Percentiles rank a stretch among this genome's conserved stretches.
Evolutionary conservation across 2,888 invertebrate species (phyloP).

Genomic region (Trachelus stipa): DNA sequence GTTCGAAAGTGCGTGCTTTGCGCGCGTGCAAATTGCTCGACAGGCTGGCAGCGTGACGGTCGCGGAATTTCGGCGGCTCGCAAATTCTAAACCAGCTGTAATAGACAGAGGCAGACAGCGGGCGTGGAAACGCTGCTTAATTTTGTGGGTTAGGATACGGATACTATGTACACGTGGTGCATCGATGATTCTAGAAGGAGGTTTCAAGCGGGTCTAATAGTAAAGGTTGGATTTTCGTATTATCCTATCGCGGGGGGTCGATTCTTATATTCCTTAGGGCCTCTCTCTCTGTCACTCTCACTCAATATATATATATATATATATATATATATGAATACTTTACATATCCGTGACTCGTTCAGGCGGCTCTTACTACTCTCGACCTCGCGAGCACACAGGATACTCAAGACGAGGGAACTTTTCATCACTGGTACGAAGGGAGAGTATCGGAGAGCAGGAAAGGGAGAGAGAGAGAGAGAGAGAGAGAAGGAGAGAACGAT

Average conservation of each 20-base stretch:
- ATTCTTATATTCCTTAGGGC: background rate
- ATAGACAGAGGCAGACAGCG: background rate
- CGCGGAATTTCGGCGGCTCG: background rate
- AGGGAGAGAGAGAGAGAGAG: too few species aligned
- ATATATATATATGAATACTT: too few species aligned
- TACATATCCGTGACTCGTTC: too few species aligned
- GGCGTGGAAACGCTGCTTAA: background rate
- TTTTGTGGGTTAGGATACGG: too few species aligned
- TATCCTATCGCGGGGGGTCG: background rate
- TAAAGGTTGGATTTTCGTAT: background rate
- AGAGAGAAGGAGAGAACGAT: background rate
- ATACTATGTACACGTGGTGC: background rate
- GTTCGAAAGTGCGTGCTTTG: background rate
- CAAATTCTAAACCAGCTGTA: background rate
- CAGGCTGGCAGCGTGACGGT: background rate
- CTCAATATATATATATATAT: too few species aligned
- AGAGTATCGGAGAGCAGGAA: background rate
- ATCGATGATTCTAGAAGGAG: background rate
- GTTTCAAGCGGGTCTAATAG: background rate
- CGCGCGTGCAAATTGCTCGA: background rate
- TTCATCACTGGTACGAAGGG: background rate
- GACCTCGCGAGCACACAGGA: background rate
- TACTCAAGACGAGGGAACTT: background rate
- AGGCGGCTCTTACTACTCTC: background rate
- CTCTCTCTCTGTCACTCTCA: too few species aligned